Conservation (phyloP, 2,888 invertebrate species). For the Cryptocephalus moraei region DNA sequence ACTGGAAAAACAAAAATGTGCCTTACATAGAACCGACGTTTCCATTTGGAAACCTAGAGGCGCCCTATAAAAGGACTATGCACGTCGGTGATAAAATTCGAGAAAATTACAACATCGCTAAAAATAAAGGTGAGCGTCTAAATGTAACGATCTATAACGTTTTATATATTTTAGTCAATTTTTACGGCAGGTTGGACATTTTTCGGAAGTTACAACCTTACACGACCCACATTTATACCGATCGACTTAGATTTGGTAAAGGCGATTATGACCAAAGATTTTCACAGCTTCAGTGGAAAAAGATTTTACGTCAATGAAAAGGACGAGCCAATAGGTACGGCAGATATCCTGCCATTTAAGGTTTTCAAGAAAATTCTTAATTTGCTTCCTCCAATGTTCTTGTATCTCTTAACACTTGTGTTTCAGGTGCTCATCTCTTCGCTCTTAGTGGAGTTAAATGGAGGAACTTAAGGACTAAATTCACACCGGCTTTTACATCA, state of each 20-base stretch:
- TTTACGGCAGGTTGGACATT: conserved; percentile 11
- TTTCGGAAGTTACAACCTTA: conserved; percentile 5
- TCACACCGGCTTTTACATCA: conserved; percentile 53
- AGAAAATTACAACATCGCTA: too few species aligned
- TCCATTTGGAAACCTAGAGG: too few species aligned
- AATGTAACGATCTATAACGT: too few species aligned
- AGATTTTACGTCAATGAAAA: conserved; percentile 46
- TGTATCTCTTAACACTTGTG: conserved; percentile 21
- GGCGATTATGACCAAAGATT: conserved; percentile 42
- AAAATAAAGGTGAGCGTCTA: too few species aligned
- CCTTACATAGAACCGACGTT: too few species aligned
- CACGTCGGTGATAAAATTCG: too few species aligned
- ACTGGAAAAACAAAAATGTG: too few species aligned
- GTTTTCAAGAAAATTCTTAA: too few species aligned
- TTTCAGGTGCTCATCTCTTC: conserved; percentile 26
- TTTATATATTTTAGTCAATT: too few species aligned
- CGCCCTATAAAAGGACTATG: too few species aligned
- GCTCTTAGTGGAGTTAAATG: conserved; percentile 14
- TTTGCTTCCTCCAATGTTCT: too few species aligned
- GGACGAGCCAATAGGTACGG: conserved; percentile 45
- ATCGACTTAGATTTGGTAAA: conserved; percentile 21
- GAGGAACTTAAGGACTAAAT: conserved; percentile 15
- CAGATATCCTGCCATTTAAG: too few species aligned
- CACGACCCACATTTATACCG: conserved; percentile 3
- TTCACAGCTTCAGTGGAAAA: conserved; percentile 52